phyloP scores from a whole-genome alignment of 2,888 invertebrate genomes.

The Maniola hyperantus region DNA sequence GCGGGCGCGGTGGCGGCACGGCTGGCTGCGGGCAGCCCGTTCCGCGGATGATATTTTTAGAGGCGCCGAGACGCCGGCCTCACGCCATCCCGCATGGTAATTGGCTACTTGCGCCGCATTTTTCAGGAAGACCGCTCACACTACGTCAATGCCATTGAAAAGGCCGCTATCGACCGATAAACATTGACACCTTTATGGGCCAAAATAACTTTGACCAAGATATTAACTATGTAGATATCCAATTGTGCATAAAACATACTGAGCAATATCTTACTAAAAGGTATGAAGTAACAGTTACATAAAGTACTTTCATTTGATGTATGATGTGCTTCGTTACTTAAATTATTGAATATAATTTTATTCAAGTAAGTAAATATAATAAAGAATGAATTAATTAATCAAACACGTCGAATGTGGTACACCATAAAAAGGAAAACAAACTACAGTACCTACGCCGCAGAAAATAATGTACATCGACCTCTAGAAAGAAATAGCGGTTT shows the following conservation, averaged over 20 bases:
- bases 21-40: slow-evolving; percentile 53
- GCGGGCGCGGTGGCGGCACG: slow-evolving; percentile 48
- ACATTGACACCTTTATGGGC: slow-evolving; percentile 78
- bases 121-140: slow-evolving; percentile 72
- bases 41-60: slow-evolving; percentile 69
- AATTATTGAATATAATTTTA: too few species aligned
- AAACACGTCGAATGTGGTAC: too few species aligned
- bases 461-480: too few species aligned
- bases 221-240: neutral
- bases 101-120: slow-evolving; percentile 77
- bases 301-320: neutral
- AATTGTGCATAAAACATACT: neutral
- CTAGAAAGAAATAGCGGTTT: too few species aligned
- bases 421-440: too few species aligned
- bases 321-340: too few species aligned
- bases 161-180: slow-evolving; percentile 68
- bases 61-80: slow-evolving; percentile 75
- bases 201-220: slow-evolving; percentile 51
- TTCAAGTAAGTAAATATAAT: too few species aligned
- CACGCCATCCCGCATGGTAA: slow-evolving; percentile 75
- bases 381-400: neutral
- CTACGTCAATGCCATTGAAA: slow-evolving; percentile 69
- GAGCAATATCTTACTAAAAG: neutral
- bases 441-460: too few species aligned
- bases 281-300: neutral